These are phyloP conservation scores for Lepus townsendii DNA, from an alignment of 2,797 vertebrate species.

Conservation along the genomic window DNA sequence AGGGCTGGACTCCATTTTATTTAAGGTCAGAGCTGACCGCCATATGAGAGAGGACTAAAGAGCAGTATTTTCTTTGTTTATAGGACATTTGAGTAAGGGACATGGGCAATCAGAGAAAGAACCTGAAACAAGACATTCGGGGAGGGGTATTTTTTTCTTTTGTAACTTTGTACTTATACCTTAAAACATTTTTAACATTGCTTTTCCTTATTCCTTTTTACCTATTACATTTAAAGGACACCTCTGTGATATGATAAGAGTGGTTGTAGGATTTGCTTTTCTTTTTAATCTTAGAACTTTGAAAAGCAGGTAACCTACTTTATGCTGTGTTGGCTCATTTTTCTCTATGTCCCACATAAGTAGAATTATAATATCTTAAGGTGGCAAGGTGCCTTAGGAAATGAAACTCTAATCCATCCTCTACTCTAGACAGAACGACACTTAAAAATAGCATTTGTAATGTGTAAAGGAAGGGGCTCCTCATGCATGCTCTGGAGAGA, in stretches of 20 bases:
- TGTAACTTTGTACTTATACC: background rate
- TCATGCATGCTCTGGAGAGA: background rate
- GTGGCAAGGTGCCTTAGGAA: constrained; percentile 18
- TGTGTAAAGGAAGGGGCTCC: background rate
- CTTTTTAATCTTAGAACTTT: constrained; percentile 59
- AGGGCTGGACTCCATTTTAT: background rate
- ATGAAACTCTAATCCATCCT: constrained; percentile 15
- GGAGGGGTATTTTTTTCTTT: no score
- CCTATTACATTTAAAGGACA: constrained; percentile 4
- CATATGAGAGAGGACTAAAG: background rate
- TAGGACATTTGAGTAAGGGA: background rate
- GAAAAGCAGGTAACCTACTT: constrained; percentile 82
- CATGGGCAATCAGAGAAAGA: background rate
- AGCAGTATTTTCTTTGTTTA: background rate
- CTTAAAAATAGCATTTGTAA: constrained; percentile 23
- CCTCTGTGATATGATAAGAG: background rate
- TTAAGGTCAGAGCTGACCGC: background rate
- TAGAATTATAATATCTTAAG: constrained; percentile 41
- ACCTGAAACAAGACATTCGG: background rate
- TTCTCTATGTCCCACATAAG: constrained; percentile 76
- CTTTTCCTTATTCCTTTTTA: constrained; percentile 22
- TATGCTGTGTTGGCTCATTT: constrained; percentile 61
- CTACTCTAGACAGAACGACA: background rate
- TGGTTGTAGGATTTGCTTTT: background rate
- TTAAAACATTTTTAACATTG: constrained; percentile 35